phyloP scores from a whole-genome alignment of 1,140 invertebrate genomes.

The Drosophila baimaii region DNA sequence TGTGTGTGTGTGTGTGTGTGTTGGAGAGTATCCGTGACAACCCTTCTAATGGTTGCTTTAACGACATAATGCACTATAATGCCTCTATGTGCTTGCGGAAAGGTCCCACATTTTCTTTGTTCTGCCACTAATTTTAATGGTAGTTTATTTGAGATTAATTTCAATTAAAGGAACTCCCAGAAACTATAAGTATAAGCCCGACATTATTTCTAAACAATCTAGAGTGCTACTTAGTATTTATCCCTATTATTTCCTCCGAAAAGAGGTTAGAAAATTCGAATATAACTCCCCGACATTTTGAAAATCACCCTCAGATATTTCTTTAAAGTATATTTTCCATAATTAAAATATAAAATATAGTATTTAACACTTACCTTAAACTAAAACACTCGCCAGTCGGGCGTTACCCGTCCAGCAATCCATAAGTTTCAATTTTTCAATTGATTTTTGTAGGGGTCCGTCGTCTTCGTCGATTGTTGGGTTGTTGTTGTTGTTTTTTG shows the following conservation, averaged over 20 bases:
- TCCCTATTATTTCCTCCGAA: no score
- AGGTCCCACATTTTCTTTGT: constrained; percentile 13
- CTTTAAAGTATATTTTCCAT: background rate
- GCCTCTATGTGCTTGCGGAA: background rate
- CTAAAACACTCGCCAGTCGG: constrained; percentile 85
- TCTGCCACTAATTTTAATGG: constrained; percentile 13
- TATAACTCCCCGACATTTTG: no score
- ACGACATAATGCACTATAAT: constrained; percentile 10
- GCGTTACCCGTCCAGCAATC: constrained; percentile 85
- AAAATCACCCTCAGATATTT: no score
- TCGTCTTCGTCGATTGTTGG: constrained; percentile 39
- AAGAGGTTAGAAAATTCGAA: no score
- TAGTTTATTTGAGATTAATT: constrained; percentile 4
- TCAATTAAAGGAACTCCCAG: background rate
- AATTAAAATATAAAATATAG: background rate
- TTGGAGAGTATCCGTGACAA: background rate
- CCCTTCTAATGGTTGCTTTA: constrained; percentile 36
- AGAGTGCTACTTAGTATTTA: no score
- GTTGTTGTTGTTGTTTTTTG: constrained; percentile 37
- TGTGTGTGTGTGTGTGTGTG: background rate
- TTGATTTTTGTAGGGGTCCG: constrained; percentile 76
- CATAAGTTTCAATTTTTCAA: constrained; percentile 84
- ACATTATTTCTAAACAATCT: no score
- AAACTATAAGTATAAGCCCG: background rate
- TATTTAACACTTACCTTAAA: constrained; percentile 78